Evolutionary conservation across 1,140 invertebrate species (phyloP).

Genomic region (Vollenhovia emeryi): DNA sequence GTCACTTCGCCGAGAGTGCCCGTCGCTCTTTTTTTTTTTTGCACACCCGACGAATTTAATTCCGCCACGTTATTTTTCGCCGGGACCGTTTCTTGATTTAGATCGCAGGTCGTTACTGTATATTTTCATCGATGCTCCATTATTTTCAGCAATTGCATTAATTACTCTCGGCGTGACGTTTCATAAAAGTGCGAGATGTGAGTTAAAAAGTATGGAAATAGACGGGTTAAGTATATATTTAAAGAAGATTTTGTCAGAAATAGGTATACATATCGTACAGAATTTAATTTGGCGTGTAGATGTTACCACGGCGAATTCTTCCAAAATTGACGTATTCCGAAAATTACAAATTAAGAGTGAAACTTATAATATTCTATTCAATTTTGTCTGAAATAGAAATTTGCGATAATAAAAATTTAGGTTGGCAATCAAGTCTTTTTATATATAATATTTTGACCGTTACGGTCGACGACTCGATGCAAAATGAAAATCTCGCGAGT

Average conservation of each 20-base stretch:
- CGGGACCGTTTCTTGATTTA: slow-evolving; percentile 19
- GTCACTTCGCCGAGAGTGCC: slow-evolving; percentile 52
- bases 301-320: not conserved
- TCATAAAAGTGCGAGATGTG: slow-evolving; percentile 15
- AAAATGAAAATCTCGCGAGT: not conserved
- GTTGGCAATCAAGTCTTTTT: not conserved
- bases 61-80: slow-evolving; percentile 34
- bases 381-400: not conserved
- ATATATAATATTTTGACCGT: no score
- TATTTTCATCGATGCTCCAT: slow-evolving; percentile 39
- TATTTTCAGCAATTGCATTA: slow-evolving; percentile 25
- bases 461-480: not conserved
- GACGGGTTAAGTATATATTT: slow-evolving; percentile 7
- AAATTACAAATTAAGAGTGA: not conserved
- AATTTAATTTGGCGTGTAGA: not conserved
- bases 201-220: not conserved
- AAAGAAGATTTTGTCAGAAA: not conserved
- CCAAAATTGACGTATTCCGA: not conserved
- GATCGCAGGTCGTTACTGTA: not conserved
- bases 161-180: not conserved
- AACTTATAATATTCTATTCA: not conserved
- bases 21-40: slow-evolving; percentile 39
- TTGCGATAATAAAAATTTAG: not conserved
- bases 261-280: not conserved
- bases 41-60: slow-evolving; percentile 35